These are phyloP conservation scores for Gymnorhina tibicen DNA, from an alignment of 2,113 vertebrate species.

Conservation along the genomic window DNA sequence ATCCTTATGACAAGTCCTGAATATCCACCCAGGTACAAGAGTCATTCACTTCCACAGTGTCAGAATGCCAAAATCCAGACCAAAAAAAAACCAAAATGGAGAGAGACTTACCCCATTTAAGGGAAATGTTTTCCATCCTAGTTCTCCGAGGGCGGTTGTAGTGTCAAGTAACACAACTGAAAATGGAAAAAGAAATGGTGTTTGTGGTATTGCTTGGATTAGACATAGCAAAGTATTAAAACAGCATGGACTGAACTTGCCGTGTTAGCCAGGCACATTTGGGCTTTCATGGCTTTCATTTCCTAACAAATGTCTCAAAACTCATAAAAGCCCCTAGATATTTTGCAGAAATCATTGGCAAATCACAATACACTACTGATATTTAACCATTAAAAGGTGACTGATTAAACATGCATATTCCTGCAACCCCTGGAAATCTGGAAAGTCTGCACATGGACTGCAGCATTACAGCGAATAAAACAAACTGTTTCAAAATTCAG, in stretches of 20 bases:
- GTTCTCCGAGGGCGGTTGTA: slow-evolving; percentile 86
- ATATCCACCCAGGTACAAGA: not conserved
- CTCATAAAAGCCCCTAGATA: not conserved
- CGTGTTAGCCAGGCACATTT: not conserved
- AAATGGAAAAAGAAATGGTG: slow-evolving; percentile 68
- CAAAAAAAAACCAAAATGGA: not conserved
- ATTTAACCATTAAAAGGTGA: not conserved
- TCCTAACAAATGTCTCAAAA: not conserved
- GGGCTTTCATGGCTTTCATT: not conserved
- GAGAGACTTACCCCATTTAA: slow-evolving; percentile 89
- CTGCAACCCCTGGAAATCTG: not conserved
- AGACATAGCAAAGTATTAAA: not conserved
- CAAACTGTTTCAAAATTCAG: not conserved
- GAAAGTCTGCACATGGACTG: not conserved
- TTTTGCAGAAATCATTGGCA: not conserved
- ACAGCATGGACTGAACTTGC: not conserved
- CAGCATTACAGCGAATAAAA: not conserved
- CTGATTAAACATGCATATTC: not conserved
- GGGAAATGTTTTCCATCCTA: slow-evolving; percentile 94
- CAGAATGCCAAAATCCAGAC: not conserved
- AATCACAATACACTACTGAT: not conserved
- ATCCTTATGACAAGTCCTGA: not conserved
- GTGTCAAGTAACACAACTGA: slow-evolving; percentile 93
- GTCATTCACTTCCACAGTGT: not conserved
- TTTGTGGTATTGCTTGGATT: not conserved